Evolutionary conservation across 2,797 vertebrate species (phyloP).

Genomic region (Phrynocephalus forsythii): DNA sequence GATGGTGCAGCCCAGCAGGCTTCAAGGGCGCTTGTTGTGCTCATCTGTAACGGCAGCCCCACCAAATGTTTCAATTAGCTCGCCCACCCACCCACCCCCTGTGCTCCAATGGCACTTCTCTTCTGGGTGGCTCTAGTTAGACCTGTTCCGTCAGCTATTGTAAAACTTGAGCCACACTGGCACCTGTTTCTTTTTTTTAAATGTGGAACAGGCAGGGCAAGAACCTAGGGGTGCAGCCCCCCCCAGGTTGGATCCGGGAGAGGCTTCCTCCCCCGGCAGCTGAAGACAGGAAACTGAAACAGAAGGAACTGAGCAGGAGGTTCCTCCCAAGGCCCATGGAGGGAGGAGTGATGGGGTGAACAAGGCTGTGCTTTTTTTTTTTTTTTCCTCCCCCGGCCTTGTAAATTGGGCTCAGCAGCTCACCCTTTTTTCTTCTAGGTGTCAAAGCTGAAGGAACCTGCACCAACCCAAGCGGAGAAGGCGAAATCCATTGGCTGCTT

Average conservation of each 20-base stretch:
- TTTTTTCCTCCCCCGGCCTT: neutral
- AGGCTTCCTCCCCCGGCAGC: no score
- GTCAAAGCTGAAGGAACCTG: neutral
- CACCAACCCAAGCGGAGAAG: neutral
- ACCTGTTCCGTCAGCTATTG: neutral
- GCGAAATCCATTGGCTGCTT: neutral
- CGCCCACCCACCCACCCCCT: neutral
- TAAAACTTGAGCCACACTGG: neutral
- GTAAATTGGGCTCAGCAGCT: neutral
- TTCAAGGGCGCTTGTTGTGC: neutral
- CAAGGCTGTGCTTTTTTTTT: conserved; percentile 8
- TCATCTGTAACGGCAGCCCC: no score
- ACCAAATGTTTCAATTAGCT: no score
- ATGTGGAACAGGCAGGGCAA: neutral
- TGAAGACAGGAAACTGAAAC: neutral
- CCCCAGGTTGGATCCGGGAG: neutral
- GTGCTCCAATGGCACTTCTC: neutral
- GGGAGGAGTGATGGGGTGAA: neutral
- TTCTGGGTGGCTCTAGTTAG: neutral
- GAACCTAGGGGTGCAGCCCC: neutral
- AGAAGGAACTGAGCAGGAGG: neutral
- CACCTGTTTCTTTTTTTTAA: no score
- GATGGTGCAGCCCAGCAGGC: no score
- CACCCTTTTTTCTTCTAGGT: neutral
- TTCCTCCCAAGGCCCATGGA: neutral